Conservation (phyloP, 2,888 invertebrate species). For the Diarsia rubi region DNA sequence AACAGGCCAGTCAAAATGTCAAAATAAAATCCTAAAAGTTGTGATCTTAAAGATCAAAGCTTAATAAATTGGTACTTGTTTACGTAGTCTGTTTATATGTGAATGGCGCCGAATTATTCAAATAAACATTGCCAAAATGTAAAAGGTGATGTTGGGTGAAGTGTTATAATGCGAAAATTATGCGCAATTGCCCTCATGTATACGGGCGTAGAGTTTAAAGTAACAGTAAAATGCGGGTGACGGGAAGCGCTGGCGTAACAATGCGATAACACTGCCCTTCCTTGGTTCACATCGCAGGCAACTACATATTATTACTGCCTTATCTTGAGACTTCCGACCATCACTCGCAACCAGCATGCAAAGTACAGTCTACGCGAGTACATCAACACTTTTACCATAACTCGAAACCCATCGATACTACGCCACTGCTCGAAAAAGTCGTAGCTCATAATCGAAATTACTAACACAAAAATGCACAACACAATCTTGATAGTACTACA, state of each 20-base stretch:
- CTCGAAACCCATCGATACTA: neutral
- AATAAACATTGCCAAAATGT: neutral
- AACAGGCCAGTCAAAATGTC: no score
- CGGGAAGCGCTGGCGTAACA: constrained; percentile 68
- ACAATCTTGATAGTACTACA: constrained; percentile 4
- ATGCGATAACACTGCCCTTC: constrained; percentile 61
- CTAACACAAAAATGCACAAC: constrained; percentile 2
- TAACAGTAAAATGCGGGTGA: constrained; percentile 72
- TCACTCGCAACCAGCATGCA: constrained; percentile 28
- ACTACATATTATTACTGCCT: constrained; percentile 53
- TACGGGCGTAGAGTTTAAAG: constrained; percentile 63
- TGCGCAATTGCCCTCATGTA: constrained; percentile 44
- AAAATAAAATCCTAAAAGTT: neutral
- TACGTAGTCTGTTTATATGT: neutral
- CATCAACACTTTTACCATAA: constrained; percentile 18
- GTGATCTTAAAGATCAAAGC: neutral
- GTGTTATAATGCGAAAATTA: constrained; percentile 38
- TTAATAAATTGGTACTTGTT: constrained; percentile 13
- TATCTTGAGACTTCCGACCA: constrained; percentile 54
- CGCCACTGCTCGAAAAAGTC: constrained; percentile 17
- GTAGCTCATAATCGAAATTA: neutral
- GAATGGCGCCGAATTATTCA: neutral
- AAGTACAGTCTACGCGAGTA: constrained; percentile 9
- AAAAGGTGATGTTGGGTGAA: neutral
- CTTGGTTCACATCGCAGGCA: constrained; percentile 47